Percentiles rank a stretch among this genome's conserved stretches.
Evolutionary conservation across 2,113 vertebrate species (phyloP).

Genomic region (Neodon shergylaensis): DNA sequence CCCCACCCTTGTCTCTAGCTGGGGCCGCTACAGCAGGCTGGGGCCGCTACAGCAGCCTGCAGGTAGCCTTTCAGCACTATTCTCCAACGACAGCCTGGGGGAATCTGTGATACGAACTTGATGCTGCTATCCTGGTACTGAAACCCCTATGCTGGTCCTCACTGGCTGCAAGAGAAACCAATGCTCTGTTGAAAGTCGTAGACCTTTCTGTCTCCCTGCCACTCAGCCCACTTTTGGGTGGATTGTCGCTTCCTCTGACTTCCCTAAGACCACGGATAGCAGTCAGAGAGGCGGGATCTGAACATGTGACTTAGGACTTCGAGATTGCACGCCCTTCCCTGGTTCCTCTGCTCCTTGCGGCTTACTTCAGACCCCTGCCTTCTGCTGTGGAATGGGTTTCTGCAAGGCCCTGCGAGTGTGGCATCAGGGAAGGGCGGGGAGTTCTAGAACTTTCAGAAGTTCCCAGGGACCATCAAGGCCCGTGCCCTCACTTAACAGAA

Average conservation of each 20-base stretch:
- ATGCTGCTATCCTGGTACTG: neutral
- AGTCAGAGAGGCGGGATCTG: neutral
- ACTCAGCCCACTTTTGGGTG: neutral
- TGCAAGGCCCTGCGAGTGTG: too few species aligned
- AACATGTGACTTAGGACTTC: neutral
- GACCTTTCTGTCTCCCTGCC: neutral
- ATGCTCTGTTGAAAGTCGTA: neutral
- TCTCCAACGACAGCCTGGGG: neutral
- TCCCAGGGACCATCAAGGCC: neutral
- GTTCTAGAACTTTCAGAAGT: conserved; percentile 1
- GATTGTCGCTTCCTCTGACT: neutral
- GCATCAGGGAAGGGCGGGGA: neutral
- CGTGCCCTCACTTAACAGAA: neutral
- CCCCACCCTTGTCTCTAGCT: neutral
- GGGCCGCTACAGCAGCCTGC: neutral
- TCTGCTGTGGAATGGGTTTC: too few species aligned
- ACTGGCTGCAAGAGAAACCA: neutral
- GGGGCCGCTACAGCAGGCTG: too few species aligned
- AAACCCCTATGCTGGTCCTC: neutral
- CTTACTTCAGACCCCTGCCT: too few species aligned
- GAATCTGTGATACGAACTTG: neutral
- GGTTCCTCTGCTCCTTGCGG: too few species aligned
- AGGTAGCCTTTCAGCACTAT: neutral
- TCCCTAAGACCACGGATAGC: neutral
- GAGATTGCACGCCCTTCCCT: neutral